phyloP scores from a whole-genome alignment of 2,113 vertebrate species.

The Cryptoleucopteryx plumbea region DNA sequence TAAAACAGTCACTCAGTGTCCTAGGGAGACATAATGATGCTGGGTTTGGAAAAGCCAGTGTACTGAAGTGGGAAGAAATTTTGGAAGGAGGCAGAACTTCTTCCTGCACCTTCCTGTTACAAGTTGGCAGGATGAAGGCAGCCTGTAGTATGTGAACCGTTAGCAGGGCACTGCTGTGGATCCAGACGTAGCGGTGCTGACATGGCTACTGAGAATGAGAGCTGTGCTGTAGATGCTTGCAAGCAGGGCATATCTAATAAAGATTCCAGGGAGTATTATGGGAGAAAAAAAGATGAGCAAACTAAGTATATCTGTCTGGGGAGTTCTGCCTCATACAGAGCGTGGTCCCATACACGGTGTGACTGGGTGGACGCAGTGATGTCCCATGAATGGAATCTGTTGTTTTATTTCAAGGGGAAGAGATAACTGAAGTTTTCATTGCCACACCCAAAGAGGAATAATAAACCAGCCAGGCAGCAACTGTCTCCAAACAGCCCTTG shows the following conservation, averaged over 20 bases:
- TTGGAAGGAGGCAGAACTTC: not conserved
- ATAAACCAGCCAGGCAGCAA: not conserved
- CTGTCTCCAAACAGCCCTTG: not conserved
- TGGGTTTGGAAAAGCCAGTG: not conserved
- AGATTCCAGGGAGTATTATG: not conserved
- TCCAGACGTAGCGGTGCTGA: not conserved
- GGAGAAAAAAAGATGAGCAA: not conserved
- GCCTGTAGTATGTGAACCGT: rapidly evolving
- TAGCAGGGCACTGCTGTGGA: not conserved
- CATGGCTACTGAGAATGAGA: not conserved
- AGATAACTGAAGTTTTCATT: not conserved
- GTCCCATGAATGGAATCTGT: conserved; percentile 25
- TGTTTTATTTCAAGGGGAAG: not conserved
- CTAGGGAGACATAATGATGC: not conserved
- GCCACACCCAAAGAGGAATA: not conserved
- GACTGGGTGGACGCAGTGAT: not conserved
- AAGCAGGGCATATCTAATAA: not conserved
- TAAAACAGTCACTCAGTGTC: not conserved
- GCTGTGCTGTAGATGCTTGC: not conserved
- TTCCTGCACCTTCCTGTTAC: not conserved
- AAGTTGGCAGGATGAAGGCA: not conserved
- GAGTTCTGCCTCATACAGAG: not conserved
- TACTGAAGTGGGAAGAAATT: not conserved
- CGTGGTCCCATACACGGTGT: not conserved
- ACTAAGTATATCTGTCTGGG: not conserved